Conservation (phyloP, 1,140 invertebrate genomes). For the Archegozetes longisetosus region DNA sequence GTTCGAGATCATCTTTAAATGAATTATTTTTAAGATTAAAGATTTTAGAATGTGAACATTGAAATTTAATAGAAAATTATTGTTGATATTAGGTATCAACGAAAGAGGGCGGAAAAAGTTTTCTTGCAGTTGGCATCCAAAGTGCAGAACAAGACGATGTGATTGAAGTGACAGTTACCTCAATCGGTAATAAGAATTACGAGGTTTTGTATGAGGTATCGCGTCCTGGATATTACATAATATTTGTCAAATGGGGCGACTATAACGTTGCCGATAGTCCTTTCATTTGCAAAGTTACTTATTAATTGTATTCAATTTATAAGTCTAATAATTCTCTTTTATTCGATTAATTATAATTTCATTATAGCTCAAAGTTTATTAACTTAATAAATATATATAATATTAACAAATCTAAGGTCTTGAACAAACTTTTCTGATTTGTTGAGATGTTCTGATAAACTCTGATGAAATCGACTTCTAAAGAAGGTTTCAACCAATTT, state of each 20-base stretch:
- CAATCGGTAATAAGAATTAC: slow-evolving; percentile 26
- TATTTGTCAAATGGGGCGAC: slow-evolving; percentile 27
- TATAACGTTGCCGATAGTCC: slow-evolving; percentile 24
- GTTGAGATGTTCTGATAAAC: no score
- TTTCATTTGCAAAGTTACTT: slow-evolving; percentile 24
- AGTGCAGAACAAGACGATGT: slow-evolving; percentile 24
- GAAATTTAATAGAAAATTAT: not conserved
- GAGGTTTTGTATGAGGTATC: slow-evolving; percentile 26
- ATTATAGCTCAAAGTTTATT: no score
- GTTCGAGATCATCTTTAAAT: no score
- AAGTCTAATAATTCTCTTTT: not conserved
- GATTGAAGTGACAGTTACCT: slow-evolving; percentile 23
- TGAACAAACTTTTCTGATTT: no score
- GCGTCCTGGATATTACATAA: slow-evolving; percentile 25
- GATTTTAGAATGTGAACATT: not conserved
- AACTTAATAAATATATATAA: no score
- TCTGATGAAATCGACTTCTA: not conserved
- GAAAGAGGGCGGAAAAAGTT: slow-evolving; percentile 21
- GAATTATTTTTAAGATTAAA: not conserved
- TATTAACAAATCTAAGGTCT: no score
- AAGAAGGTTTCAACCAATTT: not conserved
- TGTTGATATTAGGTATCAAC: slow-evolving; percentile 20
- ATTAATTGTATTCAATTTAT: slow-evolving; percentile 7
- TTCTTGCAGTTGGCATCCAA: slow-evolving; percentile 24
- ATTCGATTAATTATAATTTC: no score